A percentile compares a stretch with the other conserved stretches of the same genome.
phyloP scores from a whole-genome alignment of 92 coral and sea anemone species.

The Bergia puertoricense region DNA sequence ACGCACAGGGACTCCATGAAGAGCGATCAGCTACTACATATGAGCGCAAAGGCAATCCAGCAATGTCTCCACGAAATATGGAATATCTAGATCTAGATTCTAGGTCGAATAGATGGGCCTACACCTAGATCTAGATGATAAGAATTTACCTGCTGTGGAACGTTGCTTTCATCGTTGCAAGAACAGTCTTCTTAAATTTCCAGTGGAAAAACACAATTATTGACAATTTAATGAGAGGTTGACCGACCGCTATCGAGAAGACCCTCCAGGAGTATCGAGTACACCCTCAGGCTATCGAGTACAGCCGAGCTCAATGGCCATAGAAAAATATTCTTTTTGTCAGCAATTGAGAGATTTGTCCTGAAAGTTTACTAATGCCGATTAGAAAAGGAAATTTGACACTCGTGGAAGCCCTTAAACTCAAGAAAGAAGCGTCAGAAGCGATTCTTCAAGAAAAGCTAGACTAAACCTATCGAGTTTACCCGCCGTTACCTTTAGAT shows the following conservation, averaged over 20 bases:
- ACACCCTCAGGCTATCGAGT: not conserved
- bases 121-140: not conserved
- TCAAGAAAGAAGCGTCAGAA: not conserved
- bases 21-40: not conserved
- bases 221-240: not conserved
- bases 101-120: not conserved
- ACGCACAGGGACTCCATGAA: not conserved
- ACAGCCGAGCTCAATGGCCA: not conserved
- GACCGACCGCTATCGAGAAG: not conserved
- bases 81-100: not conserved
- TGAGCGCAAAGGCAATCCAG: not conserved
- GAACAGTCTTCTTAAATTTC: too few species aligned
- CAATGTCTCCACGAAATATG: not conserved
- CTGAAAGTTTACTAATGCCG: not conserved
- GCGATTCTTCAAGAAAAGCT: not conserved
- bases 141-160: not conserved
- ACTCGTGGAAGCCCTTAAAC: not conserved
- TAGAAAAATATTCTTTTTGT: not conserved
- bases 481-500: not conserved
- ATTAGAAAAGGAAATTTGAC: not conserved
- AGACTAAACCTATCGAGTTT: not conserved
- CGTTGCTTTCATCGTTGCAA: not conserved
- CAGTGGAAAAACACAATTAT: not conserved
- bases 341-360: not conserved
- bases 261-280: not conserved